Base-by-base conservation (phyloP, 2,797 vertebrate genomes). In the Sebastiscus tertius region DNA sequence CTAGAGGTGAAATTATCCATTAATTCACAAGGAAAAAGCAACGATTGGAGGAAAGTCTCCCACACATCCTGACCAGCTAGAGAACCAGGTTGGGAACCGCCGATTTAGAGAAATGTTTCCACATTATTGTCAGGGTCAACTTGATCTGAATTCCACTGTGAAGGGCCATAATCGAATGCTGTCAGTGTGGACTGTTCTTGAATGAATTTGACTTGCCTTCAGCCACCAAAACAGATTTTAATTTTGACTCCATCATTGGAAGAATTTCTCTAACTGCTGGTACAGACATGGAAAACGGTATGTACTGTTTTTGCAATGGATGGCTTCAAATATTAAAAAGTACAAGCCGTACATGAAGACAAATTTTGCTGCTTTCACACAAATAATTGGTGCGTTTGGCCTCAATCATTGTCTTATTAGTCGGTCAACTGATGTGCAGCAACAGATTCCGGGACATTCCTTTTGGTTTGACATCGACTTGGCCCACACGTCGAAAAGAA, bases 401-500 rank as follows among this genome's bases (percentile, higher is more conserved):
- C 31, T 31, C 5, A 8, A 14, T 33, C 11, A 14, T 24, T 46
- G 26, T 26, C 56, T 52, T 4, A 60, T 52, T 58, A 8, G 24
- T 61, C 26, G 11, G 7, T 67, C 39, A 29, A 16, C 22, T 13
- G 55, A 65, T 27, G 26, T 55, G 52, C 42, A 16, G 63, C 66
- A 24, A 33, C 56, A 33, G 24, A 56, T 69, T 71, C 34, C n/a
- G 20, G n/a, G 22, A n/a, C 8, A 27, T 54, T 60, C 42, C 36
- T 68, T 63, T 34, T 55, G 36, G 8, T 63, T 72, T 54, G 39
- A 64, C n/a, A 68, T 14, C 0, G 42, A 64, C 31, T 31, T 27
- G 67, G 22, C 63, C 62, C 55, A 39, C 49, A 79, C 58, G 60
- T 56, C 14, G 8, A 68, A 61, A 65, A 58, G 16, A 82, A 60